Base-by-base conservation (phyloP, 1,140 invertebrate genomes). In the Drosophila truncata region DNA sequence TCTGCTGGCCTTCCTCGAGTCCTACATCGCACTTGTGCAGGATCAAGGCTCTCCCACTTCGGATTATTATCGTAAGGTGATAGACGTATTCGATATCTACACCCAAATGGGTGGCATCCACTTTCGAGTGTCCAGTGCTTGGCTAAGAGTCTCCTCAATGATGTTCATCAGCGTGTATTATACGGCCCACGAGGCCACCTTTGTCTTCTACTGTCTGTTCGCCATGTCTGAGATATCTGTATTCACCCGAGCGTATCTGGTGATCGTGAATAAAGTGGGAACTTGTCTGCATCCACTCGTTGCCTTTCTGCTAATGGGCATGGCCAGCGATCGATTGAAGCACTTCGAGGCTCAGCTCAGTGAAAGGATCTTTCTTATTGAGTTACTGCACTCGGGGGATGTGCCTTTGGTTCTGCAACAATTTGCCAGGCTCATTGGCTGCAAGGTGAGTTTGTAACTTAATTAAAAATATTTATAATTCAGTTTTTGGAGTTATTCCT, bases 291-390 rank as follows among this genome's bases (percentile, higher is more conserved):
- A 60, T 61, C 65, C 54, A 4, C 57, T 71, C 0, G 8, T 71
- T 14, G 70, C 37, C 2, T 11, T 44, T n/a, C 7, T 73, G 7
- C 18, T 73, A 0, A 52, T 71, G 23, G 52, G 65, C 6, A 44
- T 54, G 4, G 46, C 54, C 37, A 73, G 39, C n/a, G 65, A 73
- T 46, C 70, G 70, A 13, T n/a, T 73, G 16, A 60, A 71, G 8
- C 37, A 61, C 23, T 27, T 60, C 0, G 55, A 73, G n/a, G 10
- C 31, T 9, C 44, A 61, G 23, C 39, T 73, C 1, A 31, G 31
- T 3, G 44, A 60, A 8, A 70, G 25, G 33, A 29, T 73, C 11
- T 52, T 73, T 2, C 46, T 70, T 1, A 41, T 73, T 25, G 37
- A 73, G 25, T 14, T 73, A 9, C 16, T 71, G 7, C 37, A 61